Evolutionary conservation across 2,797 vertebrate genomes (phyloP).

Genomic region (Crocodylus rhombifer): DNA sequence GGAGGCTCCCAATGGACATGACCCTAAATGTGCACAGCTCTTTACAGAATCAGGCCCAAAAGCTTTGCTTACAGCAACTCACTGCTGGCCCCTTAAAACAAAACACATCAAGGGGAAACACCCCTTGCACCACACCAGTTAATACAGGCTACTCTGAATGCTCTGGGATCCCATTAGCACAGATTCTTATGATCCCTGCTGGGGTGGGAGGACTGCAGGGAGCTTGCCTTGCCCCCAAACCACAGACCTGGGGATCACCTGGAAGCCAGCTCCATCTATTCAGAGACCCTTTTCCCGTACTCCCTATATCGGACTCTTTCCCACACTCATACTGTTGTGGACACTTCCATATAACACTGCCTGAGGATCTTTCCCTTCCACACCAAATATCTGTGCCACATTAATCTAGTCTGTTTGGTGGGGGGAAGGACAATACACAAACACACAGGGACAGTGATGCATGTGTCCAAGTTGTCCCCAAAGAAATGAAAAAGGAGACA

Average conservation of each 20-base stretch:
- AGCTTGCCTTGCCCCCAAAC: not conserved
- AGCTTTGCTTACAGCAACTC: not conserved
- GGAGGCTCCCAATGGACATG: too few species aligned
- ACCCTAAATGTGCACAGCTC: not conserved
- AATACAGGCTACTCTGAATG: not conserved
- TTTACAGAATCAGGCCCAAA: too few species aligned
- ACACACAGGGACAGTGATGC: not conserved
- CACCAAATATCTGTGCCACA: not conserved
- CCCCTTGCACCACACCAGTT: not conserved
- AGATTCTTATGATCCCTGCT: not conserved
- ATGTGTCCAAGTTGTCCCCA: not conserved
- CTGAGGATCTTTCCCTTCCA: too few species aligned
- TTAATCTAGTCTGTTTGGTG: not conserved
- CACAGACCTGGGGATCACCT: not conserved
- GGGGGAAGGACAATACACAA: not conserved
- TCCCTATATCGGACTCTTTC: not conserved
- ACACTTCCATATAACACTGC: accelerated
- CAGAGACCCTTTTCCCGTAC: not conserved
- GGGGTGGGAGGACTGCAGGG: not conserved
- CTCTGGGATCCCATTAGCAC: not conserved
- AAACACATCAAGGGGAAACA: not conserved
- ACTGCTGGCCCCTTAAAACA: not conserved
- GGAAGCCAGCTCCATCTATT: not conserved
- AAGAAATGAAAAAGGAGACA: too few species aligned
- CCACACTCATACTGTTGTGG: too few species aligned